Percentiles rank a stretch among this genome's conserved stretches.
phyloP scores from a whole-genome alignment of 2,797 vertebrate species.

The Streptopelia turtur region DNA sequence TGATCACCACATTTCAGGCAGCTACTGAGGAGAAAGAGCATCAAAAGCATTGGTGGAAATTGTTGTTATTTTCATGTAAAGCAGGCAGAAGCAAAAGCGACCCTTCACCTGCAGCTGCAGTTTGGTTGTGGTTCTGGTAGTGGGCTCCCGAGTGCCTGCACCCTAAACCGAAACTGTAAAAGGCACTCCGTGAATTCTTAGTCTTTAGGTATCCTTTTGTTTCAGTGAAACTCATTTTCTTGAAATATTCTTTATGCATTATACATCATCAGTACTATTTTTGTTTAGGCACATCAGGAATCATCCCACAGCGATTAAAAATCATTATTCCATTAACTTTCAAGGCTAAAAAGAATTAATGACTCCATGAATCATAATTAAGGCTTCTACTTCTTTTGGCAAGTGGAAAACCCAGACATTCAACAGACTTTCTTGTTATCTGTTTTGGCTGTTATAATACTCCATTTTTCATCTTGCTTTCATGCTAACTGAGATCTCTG shows the following conservation, averaged over 20 bases:
- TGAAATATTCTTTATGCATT: constrained; percentile 40
- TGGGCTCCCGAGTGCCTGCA: neutral
- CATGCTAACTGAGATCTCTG: constrained; percentile 22
- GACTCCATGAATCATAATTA: constrained; percentile 78
- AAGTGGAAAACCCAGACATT: constrained; percentile 60
- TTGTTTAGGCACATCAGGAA: constrained; percentile 72
- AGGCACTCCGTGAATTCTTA: neutral
- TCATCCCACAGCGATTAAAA: constrained; percentile 73
- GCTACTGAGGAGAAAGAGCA: neutral
- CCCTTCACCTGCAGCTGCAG: neutral
- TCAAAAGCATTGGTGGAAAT: neutral
- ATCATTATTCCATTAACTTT: constrained; percentile 80
- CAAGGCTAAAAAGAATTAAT: constrained; percentile 69
- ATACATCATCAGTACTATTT: constrained; percentile 63
- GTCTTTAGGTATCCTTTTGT: constrained; percentile 21
- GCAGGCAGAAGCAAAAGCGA: neutral
- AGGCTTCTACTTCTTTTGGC: constrained; percentile 66
- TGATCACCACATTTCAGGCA: neutral
- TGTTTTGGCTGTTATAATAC: constrained; percentile 25
- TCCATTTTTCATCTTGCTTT: constrained; percentile 64
- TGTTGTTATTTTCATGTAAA: neutral
- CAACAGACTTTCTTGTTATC: constrained; percentile 49
- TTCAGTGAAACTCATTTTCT: neutral
- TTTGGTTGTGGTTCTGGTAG: neutral
- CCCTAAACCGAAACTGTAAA: neutral